Base-by-base conservation (phyloP, 2,113 vertebrate species). In the Erpornis zantholeuca region DNA sequence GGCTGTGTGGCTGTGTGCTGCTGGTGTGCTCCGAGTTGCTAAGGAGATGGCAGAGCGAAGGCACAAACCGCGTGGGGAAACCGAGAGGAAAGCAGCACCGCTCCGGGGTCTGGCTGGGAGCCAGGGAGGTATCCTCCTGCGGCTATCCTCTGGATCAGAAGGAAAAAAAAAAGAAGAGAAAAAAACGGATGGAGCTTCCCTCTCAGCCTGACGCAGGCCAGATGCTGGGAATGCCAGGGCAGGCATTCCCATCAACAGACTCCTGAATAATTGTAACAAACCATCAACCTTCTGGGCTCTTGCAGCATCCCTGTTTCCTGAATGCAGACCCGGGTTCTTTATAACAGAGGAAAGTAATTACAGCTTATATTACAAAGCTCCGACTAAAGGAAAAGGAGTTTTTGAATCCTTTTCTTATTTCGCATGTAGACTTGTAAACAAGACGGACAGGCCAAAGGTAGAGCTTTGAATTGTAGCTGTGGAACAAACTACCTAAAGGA, bases 11-110 rank as follows among this genome's bases (percentile, higher is more conserved):
- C 50, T 91, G 90, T 61, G 82, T 79, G 96, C 95, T 80, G 95
- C 84, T 92, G 95, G 88, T 80, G 79, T 57, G 95, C 92, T 95
- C 85, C 0, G 56, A 97, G 95, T 96, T 95, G 92, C 96, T 96
- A 95, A 92, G 95, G 95, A 97, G 96, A 96, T 96, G 76, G 92
- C 71, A 78, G 64, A 94, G 88, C 20, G 0, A 92, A 59, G 86
- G 92, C 52, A 54, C 66, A 80, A 66, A 91, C 89, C 52, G 7
- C 17, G 6, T 22, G 66, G 92, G 82, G 90, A 77, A 89, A 82
- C 65, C 3, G 1, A 36, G 86, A 89, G 73, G 76, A 81, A 78
- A 78, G 83, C 31, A 0, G 88, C 82, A 78, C 15, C 0, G 6
- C 80, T 59, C 56, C 4, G 2, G 83, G 88, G 15, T 33, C 71